A percentile compares a stretch with the other conserved stretches of the same genome.
phyloP scores from a whole-genome alignment of 2,888 invertebrate genomes.

The Drosophila suboccidentalis region DNA sequence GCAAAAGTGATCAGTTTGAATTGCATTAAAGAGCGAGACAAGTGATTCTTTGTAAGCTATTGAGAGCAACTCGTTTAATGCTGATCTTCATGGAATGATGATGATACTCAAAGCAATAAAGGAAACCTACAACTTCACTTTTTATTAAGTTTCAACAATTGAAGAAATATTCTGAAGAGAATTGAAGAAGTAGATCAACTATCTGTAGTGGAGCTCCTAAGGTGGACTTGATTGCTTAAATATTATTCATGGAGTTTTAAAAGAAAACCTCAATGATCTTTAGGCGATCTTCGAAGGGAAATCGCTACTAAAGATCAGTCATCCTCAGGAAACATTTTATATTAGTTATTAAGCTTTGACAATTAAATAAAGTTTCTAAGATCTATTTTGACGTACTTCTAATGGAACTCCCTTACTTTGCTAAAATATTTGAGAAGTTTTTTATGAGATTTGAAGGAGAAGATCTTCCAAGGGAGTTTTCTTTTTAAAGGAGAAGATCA shows the following conservation, averaged over 20 bases:
- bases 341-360: background rate
- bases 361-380: background rate
- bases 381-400: background rate
- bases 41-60: slow-evolving; percentile 32
- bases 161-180: background rate
- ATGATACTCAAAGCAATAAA: slow-evolving; percentile 10
- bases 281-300: background rate
- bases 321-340: background rate
- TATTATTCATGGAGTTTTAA: background rate
- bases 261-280: background rate
- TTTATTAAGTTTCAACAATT: slow-evolving; percentile 21
- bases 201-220: background rate
- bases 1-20: slow-evolving; percentile 30
- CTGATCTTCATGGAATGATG: slow-evolving; percentile 25
- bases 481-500: too few species aligned
- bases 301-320: background rate
- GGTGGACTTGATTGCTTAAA: background rate
- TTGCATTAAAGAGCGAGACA: slow-evolving; percentile 22
- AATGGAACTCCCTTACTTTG: too few species aligned
- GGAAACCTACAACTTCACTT: slow-evolving; percentile 19
- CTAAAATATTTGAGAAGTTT: too few species aligned
- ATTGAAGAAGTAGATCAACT: background rate
- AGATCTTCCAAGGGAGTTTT: too few species aligned
- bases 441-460: too few species aligned
- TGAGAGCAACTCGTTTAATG: slow-evolving; percentile 37